Conservation (phyloP, 2,113 vertebrate genomes). For the Zeus faber region DNA sequence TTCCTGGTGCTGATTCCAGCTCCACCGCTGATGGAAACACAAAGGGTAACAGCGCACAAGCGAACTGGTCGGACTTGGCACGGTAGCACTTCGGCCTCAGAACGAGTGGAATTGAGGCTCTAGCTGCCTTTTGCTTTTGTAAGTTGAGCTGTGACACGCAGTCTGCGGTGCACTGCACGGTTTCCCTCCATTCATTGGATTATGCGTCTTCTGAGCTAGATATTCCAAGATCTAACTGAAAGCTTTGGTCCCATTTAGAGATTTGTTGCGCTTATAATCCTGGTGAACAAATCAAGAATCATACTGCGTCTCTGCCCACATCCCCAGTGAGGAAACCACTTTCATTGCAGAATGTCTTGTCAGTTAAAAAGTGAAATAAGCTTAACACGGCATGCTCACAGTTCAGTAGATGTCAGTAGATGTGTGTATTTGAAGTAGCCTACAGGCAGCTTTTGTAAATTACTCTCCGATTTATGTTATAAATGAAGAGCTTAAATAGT, state of each 20-base stretch:
- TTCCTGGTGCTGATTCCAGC: too few relatives aligned
- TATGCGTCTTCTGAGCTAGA: slow-evolving; percentile 38
- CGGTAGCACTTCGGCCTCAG: too few relatives aligned
- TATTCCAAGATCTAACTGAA: slow-evolving; percentile 28
- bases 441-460: slow-evolving; percentile 34
- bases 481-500: slow-evolving; percentile 33
- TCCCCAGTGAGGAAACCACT: background rate
- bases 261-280: slow-evolving; percentile 30
- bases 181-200: slow-evolving; percentile 43
- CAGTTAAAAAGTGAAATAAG: too few relatives aligned
- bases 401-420: too few relatives aligned
- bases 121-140: background rate
- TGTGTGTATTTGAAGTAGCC: too few relatives aligned
- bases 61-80: too few relatives aligned
- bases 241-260: slow-evolving; percentile 32
- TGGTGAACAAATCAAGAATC: slow-evolving; percentile 14
- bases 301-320: background rate
- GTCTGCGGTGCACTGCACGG: slow-evolving; percentile 4
- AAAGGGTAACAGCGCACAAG: too few relatives aligned
- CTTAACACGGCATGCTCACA: too few relatives aligned
- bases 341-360: too few relatives aligned
- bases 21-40: too few relatives aligned
- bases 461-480: slow-evolving; percentile 46
- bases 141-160: slow-evolving; percentile 20
- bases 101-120: too few relatives aligned